These are phyloP conservation scores for Cephus nigrinus DNA, from an alignment of 2,888 invertebrate species.

Conservation along the genomic window DNA sequence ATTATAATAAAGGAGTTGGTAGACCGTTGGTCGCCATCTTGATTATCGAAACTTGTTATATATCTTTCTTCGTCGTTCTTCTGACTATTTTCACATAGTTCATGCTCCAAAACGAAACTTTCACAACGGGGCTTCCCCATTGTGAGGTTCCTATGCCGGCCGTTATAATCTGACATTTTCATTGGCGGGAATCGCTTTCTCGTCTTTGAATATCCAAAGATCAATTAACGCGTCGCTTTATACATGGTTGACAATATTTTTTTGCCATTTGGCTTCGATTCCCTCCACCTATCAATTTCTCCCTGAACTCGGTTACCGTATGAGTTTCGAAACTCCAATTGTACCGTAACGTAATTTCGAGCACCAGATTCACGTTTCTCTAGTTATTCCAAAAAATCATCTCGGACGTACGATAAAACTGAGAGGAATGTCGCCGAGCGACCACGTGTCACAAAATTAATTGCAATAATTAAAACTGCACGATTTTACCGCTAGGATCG, in stretches of 20 bases:
- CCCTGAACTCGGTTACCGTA: too few relatives aligned
- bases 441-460: neutral
- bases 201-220: neutral
- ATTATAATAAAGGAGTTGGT: neutral
- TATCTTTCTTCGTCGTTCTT: neutral
- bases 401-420: neutral
- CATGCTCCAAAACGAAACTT: slow-evolving; percentile 2
- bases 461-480: neutral
- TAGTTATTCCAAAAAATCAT: neutral
- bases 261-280: neutral
- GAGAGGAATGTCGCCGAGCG: neutral
- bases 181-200: neutral
- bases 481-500: neutral
- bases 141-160: neutral
- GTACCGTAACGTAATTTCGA: neutral
- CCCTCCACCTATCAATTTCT: neutral
- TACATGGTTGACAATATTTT: neutral
- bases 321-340: neutral
- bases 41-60: neutral
- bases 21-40: neutral
- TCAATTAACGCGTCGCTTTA: neutral
- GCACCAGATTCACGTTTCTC: neutral
- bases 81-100: neutral
- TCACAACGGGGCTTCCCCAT: neutral
- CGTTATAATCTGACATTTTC: neutral